Evolutionary conservation across 2,797 vertebrate genomes (phyloP).

Genomic region (Galagoides demidoff): DNA sequence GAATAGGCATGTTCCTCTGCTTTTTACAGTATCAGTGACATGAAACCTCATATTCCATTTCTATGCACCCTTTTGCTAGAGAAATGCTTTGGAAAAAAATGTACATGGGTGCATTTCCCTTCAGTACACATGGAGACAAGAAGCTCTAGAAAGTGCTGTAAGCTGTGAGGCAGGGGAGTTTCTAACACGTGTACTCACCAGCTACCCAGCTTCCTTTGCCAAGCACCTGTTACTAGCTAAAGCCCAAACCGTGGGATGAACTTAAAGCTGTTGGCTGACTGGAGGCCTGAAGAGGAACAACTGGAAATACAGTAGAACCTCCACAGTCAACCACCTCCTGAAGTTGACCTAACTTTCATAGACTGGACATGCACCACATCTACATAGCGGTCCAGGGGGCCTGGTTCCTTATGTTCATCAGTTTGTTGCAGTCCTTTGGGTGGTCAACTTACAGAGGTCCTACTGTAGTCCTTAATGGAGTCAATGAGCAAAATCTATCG

Average conservation of each 20-base stretch:
- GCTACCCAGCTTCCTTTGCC: background rate
- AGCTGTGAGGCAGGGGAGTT: background rate
- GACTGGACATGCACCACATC: no score
- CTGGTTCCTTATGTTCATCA: no score
- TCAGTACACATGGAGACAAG: background rate
- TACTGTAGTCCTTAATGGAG: no score
- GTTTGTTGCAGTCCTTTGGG: no score
- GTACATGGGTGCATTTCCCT: background rate
- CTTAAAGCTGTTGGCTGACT: background rate
- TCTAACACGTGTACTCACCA: background rate
- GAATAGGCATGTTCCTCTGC: constrained; percentile 22
- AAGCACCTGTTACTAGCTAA: background rate
- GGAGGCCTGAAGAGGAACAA: background rate
- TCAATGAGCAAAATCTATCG: background rate
- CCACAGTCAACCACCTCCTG: no score
- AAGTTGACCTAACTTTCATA: no score
- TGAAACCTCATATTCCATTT: background rate
- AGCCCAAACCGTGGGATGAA: background rate
- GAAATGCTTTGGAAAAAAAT: background rate
- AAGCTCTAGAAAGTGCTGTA: background rate
- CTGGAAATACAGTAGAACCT: no score
- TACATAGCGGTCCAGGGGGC: no score
- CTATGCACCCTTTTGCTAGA: background rate
- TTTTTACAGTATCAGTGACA: background rate
- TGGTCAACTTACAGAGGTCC: no score